These are phyloP conservation scores for Upupa epops DNA, from an alignment of 2,113 vertebrate species.

Conservation along the genomic window DNA sequence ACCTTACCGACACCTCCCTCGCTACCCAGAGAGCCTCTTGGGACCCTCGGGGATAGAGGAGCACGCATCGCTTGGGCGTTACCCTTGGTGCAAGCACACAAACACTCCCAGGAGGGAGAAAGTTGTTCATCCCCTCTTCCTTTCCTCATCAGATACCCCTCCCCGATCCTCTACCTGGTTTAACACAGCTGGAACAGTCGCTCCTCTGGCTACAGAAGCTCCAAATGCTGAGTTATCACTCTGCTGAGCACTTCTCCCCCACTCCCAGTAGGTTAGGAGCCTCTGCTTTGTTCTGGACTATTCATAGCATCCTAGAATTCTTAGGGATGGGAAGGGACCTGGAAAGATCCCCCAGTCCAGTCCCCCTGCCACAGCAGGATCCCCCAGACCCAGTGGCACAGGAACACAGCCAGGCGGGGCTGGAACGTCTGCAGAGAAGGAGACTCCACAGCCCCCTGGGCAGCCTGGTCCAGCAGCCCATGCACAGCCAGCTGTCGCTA, in stretches of 20 bases:
- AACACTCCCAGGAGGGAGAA: not conserved
- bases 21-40: not conserved
- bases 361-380: no score
- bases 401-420: no score
- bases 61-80: not conserved
- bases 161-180: not conserved
- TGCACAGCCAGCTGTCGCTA: no score
- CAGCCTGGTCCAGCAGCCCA: no score
- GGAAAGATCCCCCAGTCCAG: no score
- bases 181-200: not conserved
- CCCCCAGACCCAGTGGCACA: no score
- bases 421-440: no score
- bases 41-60: not conserved
- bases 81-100: rapidly evolving
- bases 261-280: not conserved
- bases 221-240: rapidly evolving
- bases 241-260: not conserved
- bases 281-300: no score
- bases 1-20: not conserved
- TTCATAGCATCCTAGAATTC: no score
- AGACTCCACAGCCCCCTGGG: no score
- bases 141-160: rapidly evolving
- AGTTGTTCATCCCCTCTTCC: rapidly evolving
- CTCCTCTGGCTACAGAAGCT: not conserved
- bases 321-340: no score